Percentiles rank a stretch among this genome's conserved stretches.
Conservation (phyloP, 2,888 invertebrate species). For the Bimastos eiseni region DNA sequence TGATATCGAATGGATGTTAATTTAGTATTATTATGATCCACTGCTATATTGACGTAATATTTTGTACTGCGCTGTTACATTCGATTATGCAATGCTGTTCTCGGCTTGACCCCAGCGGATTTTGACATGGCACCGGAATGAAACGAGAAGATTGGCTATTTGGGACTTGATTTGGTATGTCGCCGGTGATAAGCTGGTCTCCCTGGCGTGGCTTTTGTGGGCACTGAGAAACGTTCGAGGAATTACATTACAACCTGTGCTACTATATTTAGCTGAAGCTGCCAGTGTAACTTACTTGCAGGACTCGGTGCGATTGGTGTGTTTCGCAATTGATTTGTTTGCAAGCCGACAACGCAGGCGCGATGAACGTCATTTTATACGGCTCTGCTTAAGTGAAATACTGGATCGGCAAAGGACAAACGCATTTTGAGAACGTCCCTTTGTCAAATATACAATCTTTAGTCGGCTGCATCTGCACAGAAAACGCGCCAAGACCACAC, state of each 20-base stretch:
- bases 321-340: not conserved
- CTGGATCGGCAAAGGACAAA: not conserved
- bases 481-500: not conserved
- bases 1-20: not conserved
- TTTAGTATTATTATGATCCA: not conserved
- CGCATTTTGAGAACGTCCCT: slow-evolving; percentile 9
- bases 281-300: not conserved
- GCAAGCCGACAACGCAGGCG: not conserved
- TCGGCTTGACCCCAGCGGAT: not conserved
- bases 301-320: not conserved
- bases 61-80: not conserved
- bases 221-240: no score
- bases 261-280: not conserved
- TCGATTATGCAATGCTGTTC: not conserved
- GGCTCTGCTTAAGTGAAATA: slow-evolving; percentile 13
- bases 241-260: not conserved
- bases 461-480: not conserved
- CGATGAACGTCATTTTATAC: slow-evolving; percentile 6
- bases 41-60: not conserved
- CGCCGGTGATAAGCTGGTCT: no score
- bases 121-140: no score
- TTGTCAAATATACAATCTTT: not conserved
- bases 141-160: no score
- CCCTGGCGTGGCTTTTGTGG: no score
- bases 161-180: no score